phyloP scores from a whole-genome alignment of 1,140 invertebrate genomes.

The Lysiphlebus fabarum region DNA sequence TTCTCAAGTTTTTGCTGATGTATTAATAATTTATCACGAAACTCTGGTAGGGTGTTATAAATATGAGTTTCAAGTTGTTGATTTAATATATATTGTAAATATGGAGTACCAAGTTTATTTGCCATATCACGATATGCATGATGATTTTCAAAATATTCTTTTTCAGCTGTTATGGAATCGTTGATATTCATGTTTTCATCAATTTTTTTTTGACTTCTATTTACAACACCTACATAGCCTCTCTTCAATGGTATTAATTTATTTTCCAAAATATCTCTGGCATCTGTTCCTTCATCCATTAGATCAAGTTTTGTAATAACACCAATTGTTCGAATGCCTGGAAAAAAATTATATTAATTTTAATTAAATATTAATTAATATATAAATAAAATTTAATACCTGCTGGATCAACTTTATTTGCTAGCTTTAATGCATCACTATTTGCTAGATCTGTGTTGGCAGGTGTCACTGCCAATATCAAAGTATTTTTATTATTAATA shows the following conservation, averaged over 20 bases:
- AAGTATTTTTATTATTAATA: slow-evolving; percentile 88
- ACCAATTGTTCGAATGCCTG: slow-evolving; percentile 93
- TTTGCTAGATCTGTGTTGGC: slow-evolving; percentile 96
- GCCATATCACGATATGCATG: slow-evolving; percentile 92
- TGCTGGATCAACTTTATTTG: slow-evolving; percentile 93
- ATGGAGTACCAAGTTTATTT: slow-evolving; percentile 94
- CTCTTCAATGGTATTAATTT: slow-evolving; percentile 90
- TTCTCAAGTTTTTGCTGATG: slow-evolving; percentile 92
- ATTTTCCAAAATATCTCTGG: slow-evolving; percentile 96
- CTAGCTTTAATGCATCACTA: slow-evolving; percentile 92
- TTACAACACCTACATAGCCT: slow-evolving; percentile 98
- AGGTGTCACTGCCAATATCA: slow-evolving; percentile 94
- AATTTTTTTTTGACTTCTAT: slow-evolving; percentile 97
- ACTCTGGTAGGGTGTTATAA: slow-evolving; percentile 90
- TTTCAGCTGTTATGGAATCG: slow-evolving; percentile 88
- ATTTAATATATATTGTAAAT: slow-evolving; percentile 95
- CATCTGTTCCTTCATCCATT: slow-evolving; percentile 99
- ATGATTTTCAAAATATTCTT: slow-evolving; percentile 97
- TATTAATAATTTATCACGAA: slow-evolving; percentile 94
- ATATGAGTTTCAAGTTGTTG: slow-evolving; percentile 99
- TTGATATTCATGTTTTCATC: slow-evolving; percentile 97
- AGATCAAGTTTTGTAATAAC: slow-evolving; percentile 99
- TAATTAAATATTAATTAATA: too few species aligned
- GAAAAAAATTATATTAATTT: background rate
- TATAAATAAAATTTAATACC: slow-evolving; percentile 55